These are phyloP conservation scores for Poecile atricapillus DNA, from an alignment of 2,113 vertebrate species.

Conservation along the genomic window DNA sequence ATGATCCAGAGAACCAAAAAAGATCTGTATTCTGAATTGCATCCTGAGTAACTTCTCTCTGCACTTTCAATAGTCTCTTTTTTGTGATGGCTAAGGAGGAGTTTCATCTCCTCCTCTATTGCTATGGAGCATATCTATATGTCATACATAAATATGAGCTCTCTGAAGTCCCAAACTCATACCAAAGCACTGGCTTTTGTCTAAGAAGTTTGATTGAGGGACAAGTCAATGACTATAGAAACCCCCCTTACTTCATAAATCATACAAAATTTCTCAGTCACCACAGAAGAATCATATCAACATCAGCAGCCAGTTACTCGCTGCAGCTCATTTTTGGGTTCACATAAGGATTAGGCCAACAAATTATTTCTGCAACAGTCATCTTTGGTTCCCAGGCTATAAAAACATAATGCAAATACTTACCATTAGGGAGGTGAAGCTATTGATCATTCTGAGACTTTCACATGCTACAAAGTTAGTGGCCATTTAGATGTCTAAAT, in stretches of 20 bases:
- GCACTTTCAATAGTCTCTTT: neutral
- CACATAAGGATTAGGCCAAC: neutral
- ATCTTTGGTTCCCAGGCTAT: neutral
- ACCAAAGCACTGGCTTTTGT: neutral
- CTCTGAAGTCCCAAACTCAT: neutral
- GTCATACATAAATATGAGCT: neutral
- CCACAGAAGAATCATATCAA: neutral
- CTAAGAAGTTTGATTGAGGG: neutral
- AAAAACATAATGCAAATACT: neutral
- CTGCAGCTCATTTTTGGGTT: neutral
- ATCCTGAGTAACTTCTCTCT: neutral
- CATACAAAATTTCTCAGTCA: neutral
- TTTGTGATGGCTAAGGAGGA: neutral
- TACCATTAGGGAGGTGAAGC: neutral
- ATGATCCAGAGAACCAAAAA: neutral
- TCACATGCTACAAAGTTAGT: neutral
- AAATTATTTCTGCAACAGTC: neutral
- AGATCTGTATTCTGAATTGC: neutral
- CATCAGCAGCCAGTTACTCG: neutral
- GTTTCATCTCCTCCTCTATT: neutral
- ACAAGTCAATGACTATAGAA: neutral
- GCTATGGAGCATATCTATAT: fast-evolving
- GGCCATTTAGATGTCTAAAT: neutral
- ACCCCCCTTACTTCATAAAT: neutral
- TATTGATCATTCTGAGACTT: neutral